These are phyloP conservation scores for Sinella curviseta DNA, from an alignment of 1,140 invertebrate genomes.

Conservation along the genomic window DNA sequence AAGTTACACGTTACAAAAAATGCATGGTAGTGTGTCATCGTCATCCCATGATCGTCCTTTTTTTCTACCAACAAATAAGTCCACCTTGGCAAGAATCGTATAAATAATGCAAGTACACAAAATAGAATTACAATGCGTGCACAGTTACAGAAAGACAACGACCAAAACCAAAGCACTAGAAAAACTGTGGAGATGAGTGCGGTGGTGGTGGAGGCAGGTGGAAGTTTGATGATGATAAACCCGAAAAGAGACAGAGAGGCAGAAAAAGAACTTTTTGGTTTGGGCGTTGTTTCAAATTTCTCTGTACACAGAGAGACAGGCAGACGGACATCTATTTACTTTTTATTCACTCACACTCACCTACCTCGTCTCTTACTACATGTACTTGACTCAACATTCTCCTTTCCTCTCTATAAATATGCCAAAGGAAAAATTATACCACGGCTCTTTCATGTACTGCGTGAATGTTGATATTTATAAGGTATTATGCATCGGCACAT, in stretches of 20 bases:
- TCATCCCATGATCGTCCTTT: not conserved
- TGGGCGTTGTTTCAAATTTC: conserved; percentile 25
- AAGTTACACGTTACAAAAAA: not conserved
- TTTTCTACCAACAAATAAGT: not conserved
- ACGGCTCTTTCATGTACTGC: not conserved
- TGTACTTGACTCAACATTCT: not conserved
- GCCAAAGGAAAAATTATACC: not conserved
- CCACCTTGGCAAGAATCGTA: not conserved
- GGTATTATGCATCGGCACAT: no score
- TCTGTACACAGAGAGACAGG: no score
- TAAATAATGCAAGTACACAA: no score
- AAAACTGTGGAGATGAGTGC: no score
- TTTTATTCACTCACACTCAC: conserved; percentile 12
- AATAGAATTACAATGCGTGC: no score
- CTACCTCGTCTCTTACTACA: not conserved
- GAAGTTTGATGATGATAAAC: no score
- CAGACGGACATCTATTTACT: not conserved
- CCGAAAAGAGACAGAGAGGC: not conserved
- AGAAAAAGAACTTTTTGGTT: not conserved
- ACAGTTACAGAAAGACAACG: no score
- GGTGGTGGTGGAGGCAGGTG: no score
- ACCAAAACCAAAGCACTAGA: no score
- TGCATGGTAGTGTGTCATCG: not conserved
- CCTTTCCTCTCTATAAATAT: not conserved
- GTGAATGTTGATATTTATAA: not conserved